Percentiles rank a stretch among this genome's conserved stretches.
These are phyloP conservation scores for Dyspetes luteomarginatus DNA, from an alignment of 2,888 invertebrate genomes.

Conservation along the genomic window DNA sequence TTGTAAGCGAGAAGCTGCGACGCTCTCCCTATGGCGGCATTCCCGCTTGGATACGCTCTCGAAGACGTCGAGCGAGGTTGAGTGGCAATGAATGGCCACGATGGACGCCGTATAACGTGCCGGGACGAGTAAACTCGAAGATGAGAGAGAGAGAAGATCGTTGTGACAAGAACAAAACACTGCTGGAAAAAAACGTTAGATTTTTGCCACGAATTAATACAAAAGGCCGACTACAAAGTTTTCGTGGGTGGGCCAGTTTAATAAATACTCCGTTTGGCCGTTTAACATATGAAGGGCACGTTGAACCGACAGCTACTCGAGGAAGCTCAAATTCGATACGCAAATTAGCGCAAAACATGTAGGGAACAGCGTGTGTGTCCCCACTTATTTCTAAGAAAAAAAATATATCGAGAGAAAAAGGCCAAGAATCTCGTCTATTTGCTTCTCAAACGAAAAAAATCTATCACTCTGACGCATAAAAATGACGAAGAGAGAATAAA, in stretches of 20 bases:
- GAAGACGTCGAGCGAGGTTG: constrained; percentile 68
- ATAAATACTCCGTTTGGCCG: constrained; percentile 29
- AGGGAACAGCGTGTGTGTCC: constrained; percentile 51
- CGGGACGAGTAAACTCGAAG: constrained; percentile 29
- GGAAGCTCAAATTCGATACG: constrained; percentile 65
- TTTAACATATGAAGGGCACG: constrained; percentile 67
- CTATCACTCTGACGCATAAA: constrained; percentile 13
- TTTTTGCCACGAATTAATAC: constrained; percentile 63
- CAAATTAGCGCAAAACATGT: constrained; percentile 54
- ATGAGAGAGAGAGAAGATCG: constrained; percentile 37
- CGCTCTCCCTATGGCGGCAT: constrained; percentile 64
- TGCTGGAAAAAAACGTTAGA: constrained; percentile 53
- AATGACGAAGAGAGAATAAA: constrained; percentile 43
- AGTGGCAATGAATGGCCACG: constrained; percentile 60
- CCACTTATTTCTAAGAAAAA: constrained; percentile 67
- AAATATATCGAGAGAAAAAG: constrained; percentile 37
- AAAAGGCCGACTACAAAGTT: constrained; percentile 47
- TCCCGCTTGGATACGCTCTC: constrained; percentile 75
- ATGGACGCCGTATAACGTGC: constrained; percentile 35
- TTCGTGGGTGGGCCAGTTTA: constrained; percentile 64
- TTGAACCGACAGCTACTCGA: constrained; percentile 20
- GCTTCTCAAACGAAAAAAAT: constrained; percentile 13
- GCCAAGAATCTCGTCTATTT: constrained; percentile 27
- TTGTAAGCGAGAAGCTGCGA: constrained; percentile 55
- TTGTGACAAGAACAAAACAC: constrained; percentile 49